Conservation (phyloP, 2,888 invertebrate genomes). For the Oscheius sp. region DNA sequence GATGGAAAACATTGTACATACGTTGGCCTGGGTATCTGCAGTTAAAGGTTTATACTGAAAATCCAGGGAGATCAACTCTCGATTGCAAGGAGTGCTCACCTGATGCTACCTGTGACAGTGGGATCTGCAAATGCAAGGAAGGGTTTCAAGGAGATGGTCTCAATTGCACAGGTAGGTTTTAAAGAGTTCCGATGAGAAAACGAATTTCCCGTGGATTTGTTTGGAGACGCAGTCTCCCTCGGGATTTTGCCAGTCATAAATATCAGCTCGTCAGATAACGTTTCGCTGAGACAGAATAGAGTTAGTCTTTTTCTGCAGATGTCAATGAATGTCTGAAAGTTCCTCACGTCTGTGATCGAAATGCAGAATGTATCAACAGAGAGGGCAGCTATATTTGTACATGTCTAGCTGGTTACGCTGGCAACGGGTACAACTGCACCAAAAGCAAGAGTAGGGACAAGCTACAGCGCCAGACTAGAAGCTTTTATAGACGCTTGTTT, state of each 20-base stretch:
- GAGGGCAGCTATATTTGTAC: slow-evolving; percentile 60
- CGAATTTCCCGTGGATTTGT: slow-evolving; percentile 18
- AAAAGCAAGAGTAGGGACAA: slow-evolving; percentile 51
- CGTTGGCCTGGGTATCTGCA: slow-evolving; percentile 57
- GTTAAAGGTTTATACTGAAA: neutral
- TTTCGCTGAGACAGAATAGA: slow-evolving; percentile 1
- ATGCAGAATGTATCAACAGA: slow-evolving; percentile 65
- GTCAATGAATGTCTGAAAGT: slow-evolving; percentile 63
- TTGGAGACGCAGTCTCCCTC: neutral
- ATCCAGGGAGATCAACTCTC: slow-evolving; percentile 48
- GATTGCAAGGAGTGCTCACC: slow-evolving; percentile 60
- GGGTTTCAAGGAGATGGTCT: slow-evolving; percentile 66
- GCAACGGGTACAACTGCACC: slow-evolving; percentile 67
- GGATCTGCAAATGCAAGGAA: slow-evolving; percentile 64
- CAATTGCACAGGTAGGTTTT: slow-evolving; percentile 62
- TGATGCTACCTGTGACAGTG: slow-evolving; percentile 55
- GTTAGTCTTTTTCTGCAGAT: slow-evolving; percentile 45
- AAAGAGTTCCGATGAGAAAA: neutral
- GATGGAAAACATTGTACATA: slow-evolving; percentile 61
- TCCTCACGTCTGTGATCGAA: slow-evolving; percentile 58
- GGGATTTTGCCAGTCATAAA: slow-evolving; percentile 26
- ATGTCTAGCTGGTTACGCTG: slow-evolving; percentile 63
- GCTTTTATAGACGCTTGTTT: slow-evolving; percentile 59
- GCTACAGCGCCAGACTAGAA: too few relatives aligned
- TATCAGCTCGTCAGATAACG: slow-evolving; percentile 29